Percentiles rank a stretch among this genome's conserved stretches.
phyloP scores from a whole-genome alignment of 2,888 invertebrate genomes.

The Hybos culiciformis region DNA sequence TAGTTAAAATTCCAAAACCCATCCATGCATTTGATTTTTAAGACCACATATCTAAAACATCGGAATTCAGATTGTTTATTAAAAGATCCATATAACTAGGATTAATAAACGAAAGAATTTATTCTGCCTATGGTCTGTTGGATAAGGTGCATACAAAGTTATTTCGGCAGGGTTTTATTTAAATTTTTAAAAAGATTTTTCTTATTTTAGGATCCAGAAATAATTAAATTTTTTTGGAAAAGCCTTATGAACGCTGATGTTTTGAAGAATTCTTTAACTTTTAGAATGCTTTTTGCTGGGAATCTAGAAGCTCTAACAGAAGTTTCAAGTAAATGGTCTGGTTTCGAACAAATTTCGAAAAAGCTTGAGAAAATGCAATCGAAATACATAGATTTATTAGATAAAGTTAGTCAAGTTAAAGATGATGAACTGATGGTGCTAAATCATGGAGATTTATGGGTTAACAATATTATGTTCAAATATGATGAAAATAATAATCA shows the following conservation, averaged over 20 bases:
- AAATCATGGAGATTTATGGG: slow-evolving; percentile 41
- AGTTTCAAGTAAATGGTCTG: slow-evolving; percentile 31
- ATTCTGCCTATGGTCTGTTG: too few relatives aligned
- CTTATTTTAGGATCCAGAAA: neutral
- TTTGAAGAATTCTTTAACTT: neutral
- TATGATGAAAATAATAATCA: slow-evolving; percentile 23
- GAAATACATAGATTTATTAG: slow-evolving; percentile 1
- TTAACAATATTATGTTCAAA: slow-evolving; percentile 40
- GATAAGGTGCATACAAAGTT: too few relatives aligned
- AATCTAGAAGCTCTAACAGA: neutral
- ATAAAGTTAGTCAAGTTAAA: slow-evolving; percentile 4
- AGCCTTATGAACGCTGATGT: neutral
- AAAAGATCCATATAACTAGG: too few relatives aligned
- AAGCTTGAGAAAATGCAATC: slow-evolving; percentile 24
- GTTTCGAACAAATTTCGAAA: slow-evolving; percentile 32
- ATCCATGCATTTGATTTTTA: too few relatives aligned
- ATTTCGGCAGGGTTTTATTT: too few relatives aligned
- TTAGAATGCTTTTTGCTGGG: neutral
- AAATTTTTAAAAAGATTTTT: neutral
- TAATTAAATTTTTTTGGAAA: neutral
- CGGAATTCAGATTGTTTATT: too few relatives aligned
- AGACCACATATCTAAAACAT: too few relatives aligned
- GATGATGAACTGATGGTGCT: slow-evolving; percentile 35
- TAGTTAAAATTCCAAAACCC: too few relatives aligned
- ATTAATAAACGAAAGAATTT: too few relatives aligned